Conservation (phyloP, 2,797 vertebrate genomes). For the Limosa lapponica region DNA sequence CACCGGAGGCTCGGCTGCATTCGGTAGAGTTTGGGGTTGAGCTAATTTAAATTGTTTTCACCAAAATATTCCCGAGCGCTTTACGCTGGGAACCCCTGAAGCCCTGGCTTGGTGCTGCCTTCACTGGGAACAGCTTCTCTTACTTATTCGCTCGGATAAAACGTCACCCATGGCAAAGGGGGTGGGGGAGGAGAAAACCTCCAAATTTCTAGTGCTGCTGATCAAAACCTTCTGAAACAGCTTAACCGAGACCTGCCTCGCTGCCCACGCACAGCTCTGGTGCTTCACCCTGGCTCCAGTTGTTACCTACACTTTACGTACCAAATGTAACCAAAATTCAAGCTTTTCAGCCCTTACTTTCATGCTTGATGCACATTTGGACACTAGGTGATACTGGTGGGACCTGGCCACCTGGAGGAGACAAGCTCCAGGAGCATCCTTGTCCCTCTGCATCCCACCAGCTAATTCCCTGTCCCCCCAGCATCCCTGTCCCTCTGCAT, state of each 20-base stretch:
- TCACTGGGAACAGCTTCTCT: not conserved
- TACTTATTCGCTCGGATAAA: not conserved
- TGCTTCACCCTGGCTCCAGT: not conserved
- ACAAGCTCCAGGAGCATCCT: not conserved
- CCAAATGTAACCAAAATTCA: not conserved
- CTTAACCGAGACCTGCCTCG: not conserved
- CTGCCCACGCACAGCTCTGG: not conserved
- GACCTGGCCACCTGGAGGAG: not conserved
- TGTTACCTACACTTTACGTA: fast-evolving
- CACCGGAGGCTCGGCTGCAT: not conserved
- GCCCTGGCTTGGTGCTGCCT: not conserved
- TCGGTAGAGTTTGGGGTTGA: too few relatives aligned
- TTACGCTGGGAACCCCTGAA: not conserved
- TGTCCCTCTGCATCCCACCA: not conserved
- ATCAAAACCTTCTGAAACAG: not conserved
- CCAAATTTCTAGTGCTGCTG: not conserved
- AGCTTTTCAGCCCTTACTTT: not conserved
- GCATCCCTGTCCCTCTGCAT: too few relatives aligned
- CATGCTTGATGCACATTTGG: fast-evolving
- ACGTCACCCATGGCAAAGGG: not conserved
- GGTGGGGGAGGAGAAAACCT: not conserved
- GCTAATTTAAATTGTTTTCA: not conserved
- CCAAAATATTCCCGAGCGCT: not conserved
- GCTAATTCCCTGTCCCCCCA: too few relatives aligned
- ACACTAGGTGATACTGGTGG: not conserved